phyloP scores from a whole-genome alignment of 2,888 invertebrate species.

The Xanthorhoe spadicearia region DNA sequence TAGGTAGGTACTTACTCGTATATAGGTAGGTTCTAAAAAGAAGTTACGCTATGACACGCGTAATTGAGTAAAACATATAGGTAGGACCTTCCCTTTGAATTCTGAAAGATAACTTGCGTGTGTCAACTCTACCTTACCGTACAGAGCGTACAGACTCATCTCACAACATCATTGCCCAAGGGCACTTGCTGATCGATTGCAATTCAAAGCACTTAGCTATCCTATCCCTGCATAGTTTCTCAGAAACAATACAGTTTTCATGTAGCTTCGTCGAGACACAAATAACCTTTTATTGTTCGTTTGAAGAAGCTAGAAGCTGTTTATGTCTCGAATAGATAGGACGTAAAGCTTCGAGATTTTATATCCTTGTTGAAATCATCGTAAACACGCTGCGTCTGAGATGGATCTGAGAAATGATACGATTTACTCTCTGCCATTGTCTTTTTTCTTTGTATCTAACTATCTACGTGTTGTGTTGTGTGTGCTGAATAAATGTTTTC shows the following conservation, averaged over 20 bases:
- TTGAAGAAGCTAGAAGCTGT: conserved; percentile 37
- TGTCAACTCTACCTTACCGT: too few relatives aligned
- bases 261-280: conserved; percentile 23
- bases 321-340: conserved; percentile 30
- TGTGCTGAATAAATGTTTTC: too few relatives aligned
- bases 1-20: too few relatives aligned
- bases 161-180: conserved; percentile 21
- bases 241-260: conserved; percentile 38
- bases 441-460: too few relatives aligned
- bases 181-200: conserved; percentile 35
- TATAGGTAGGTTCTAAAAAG: too few relatives aligned
- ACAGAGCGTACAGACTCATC: conserved; percentile 8
- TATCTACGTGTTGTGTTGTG: too few relatives aligned
- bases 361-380: conserved; percentile 38
- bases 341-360: conserved; percentile 36
- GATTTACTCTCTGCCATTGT: too few relatives aligned
- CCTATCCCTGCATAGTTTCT: conserved; percentile 36
- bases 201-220: conserved; percentile 38
- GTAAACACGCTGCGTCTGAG: conserved; percentile 27
- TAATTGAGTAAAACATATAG: not conserved
- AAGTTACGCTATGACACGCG: conserved; percentile 6
- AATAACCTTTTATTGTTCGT: conserved; percentile 37
- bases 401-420: conserved; percentile 6
- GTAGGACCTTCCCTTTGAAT: too few relatives aligned
- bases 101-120: too few relatives aligned